Evolutionary conservation across 2,888 invertebrate species (phyloP), one percentile per base, ranked within the genome.

Genomic region (Acronicta leporina): DNA sequence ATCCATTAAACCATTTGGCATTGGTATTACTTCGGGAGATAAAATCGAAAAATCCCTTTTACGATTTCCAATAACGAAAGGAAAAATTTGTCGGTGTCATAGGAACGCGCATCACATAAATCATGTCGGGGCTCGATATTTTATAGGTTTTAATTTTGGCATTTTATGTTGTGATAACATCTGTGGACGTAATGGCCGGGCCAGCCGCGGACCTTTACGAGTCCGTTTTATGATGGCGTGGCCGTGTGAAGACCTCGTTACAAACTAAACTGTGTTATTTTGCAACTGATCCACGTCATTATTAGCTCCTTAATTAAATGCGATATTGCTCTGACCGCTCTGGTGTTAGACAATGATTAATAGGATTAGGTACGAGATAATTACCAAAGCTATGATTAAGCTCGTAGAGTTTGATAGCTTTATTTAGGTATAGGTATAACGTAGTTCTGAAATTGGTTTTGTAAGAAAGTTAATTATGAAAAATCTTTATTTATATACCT

Each of bases 111-210:
- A 78, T 77, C 82, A 83, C 81, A 86, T 91, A 90, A 90, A 91
- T 90, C 89, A 90, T 83, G 85, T 78, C 77, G 80, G 74, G 79
- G 77, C 77, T 83, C 87, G 87, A 90, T 92, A 91, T 90, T 91
- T 92, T 92, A 85, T 85, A 79, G 83, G 87, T 90, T 90, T 91
- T 90, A 91, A 90, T 91, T 91, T 90, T 76, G 91, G 85, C 84
- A 80, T 89, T 92, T 92, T 92, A 92, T 90, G 89, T 88, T 84
- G 89, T 88, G 91, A 92, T 91, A 91, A 91, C 91, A 91, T 91
- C 89, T 90, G 91, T 45, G 84, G 84, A 77, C 79, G 83, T 89
- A 87, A 91, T 87, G 85, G 86, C 79, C 73, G 68, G 67, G 80
- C 83, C 86, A 78, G 83, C 79, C 73, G 78, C 73, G 76, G 69